Evolutionary conservation across 2,888 invertebrate genomes (phyloP).

Genomic region (Cheilosia pagana): DNA sequence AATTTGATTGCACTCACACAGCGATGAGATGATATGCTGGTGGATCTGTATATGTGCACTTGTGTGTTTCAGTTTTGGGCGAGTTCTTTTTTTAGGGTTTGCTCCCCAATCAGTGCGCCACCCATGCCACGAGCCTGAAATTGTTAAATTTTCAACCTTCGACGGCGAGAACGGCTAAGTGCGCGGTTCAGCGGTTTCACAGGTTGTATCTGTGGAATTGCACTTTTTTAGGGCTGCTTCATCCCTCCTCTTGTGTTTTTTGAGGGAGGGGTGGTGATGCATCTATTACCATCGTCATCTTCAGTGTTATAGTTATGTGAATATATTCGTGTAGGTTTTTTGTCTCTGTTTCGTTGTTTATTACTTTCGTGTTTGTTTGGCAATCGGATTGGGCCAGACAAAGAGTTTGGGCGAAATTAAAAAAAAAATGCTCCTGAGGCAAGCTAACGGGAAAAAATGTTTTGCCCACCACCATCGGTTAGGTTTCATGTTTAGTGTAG

Average conservation of each 20-base stretch:
- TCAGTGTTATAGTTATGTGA: slow-evolving; percentile 22
- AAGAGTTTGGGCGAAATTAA: slow-evolving; percentile 51
- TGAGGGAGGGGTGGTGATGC: slow-evolving; percentile 6
- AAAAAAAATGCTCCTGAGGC: slow-evolving; percentile 12
- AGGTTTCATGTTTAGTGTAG: background rate
- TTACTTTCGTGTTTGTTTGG: slow-evolving; percentile 50
- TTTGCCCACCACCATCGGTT: background rate
- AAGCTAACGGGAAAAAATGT: background rate
- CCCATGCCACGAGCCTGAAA: slow-evolving; percentile 15
- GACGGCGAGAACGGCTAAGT: slow-evolving; percentile 33
- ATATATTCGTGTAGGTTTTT: background rate
- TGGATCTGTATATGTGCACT: background rate
- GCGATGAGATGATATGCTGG: background rate
- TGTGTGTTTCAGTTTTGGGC: slow-evolving; percentile 19
- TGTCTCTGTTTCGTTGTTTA: slow-evolving; percentile 13
- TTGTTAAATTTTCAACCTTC: slow-evolving; percentile 34
- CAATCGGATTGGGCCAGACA: slow-evolving; percentile 47
- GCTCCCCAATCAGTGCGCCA: slow-evolving; percentile 20
- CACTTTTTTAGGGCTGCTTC: slow-evolving; percentile 14
- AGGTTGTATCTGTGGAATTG: slow-evolving; percentile 55
- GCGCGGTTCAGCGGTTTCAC: slow-evolving; percentile 61
- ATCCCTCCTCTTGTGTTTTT: background rate
- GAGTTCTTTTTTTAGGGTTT: background rate
- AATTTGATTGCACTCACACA: slow-evolving; percentile 42
- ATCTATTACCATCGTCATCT: slow-evolving; percentile 41